phyloP scores from a whole-genome alignment of 2,888 invertebrate genomes.

The Kryphioiulus occultus region DNA sequence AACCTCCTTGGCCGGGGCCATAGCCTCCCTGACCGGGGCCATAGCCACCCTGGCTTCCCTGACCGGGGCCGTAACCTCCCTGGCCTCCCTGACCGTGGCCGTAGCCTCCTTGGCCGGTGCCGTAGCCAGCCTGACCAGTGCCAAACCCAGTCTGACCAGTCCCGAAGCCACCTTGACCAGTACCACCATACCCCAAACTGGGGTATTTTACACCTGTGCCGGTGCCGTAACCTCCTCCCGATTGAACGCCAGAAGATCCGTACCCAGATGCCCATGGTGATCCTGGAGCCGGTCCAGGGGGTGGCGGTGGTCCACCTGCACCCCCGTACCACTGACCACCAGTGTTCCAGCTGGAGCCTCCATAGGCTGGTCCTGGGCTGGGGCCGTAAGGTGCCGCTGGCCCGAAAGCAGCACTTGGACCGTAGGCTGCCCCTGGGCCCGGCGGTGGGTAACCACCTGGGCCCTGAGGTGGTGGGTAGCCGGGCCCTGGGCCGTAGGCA shows the following conservation, averaged over 20 bases:
- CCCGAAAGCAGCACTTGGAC: slow-evolving; percentile 7
- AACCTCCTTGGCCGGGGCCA: neutral
- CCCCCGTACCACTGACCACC: slow-evolving; percentile 50
- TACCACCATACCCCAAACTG: neutral
- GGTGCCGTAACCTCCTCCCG: slow-evolving; percentile 42
- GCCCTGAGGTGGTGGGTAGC: slow-evolving; percentile 10
- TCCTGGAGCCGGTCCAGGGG: neutral
- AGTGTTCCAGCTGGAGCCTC: slow-evolving; percentile 48
- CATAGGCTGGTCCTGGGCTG: neutral
- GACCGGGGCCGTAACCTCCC: neutral
- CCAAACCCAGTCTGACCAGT: slow-evolving; percentile 16
- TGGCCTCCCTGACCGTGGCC: neutral
- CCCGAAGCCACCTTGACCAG: slow-evolving; percentile 33
- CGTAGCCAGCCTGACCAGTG: neutral
- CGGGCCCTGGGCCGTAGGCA: slow-evolving; percentile 50
- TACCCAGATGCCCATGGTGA: slow-evolving; percentile 46
- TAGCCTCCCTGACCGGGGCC: slow-evolving; percentile 37
- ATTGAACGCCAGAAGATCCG: slow-evolving; percentile 17
- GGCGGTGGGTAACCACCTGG: slow-evolving; percentile 37
- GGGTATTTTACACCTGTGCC: neutral
- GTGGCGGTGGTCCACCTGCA: slow-evolving; percentile 15
- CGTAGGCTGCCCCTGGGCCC: slow-evolving; percentile 25
- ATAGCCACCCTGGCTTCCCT: neutral
- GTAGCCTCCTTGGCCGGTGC: slow-evolving; percentile 39
- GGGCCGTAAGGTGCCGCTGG: slow-evolving; percentile 35